Base-by-base conservation (phyloP, 2,888 invertebrate species). In the Melangyna quadrimaculata region DNA sequence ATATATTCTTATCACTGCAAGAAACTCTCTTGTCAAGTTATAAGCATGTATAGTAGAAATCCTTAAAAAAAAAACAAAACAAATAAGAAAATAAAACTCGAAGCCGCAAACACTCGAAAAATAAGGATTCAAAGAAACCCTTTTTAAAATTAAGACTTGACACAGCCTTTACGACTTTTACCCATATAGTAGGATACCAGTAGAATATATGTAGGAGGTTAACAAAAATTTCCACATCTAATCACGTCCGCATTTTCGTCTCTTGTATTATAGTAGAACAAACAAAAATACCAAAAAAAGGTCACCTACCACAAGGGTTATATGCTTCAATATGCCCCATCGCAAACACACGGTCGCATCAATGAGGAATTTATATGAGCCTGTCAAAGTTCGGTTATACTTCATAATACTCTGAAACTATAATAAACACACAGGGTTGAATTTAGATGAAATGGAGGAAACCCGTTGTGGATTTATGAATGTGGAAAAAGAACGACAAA, bases 181-280 rank as follows among this genome's bases (percentile, higher is more conserved):
- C 19, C 19, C 19, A n/a, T n/a, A n/a, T n/a, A 57, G 19, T 14
- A 32, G 14, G 6, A 0, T 24, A 19, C 7, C n/a, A n/a, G n/a
- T n/a, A 27, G 17, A 22, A 59, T 22, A n/a, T n/a, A n/a, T n/a
- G n/a, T n/a, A 35, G 14, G 14, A 59, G 22, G 4, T 14, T 22
- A 37, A 59, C 35, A 59, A 37, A 37, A 59, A 5, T 29, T 29
- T 55, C 22, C 22, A 24, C 24, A 35, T 51, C 17, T 22, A 67
- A 51, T 51, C 67, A 48, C 67, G 67, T 67, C 35, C 51, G 35
- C n/a, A 67, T 51, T 51, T 67, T 51, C 51, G 51, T 51, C 32
- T 67, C 19, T 12, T 19, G 19, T 12, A 12, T 10, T 19, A 57
- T 0, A 10, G 14, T 22, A 48, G 48, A 67, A 37, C 67, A 67